Base-by-base conservation (phyloP, 2,797 vertebrate species). In the Capromys pilorides region DNA sequence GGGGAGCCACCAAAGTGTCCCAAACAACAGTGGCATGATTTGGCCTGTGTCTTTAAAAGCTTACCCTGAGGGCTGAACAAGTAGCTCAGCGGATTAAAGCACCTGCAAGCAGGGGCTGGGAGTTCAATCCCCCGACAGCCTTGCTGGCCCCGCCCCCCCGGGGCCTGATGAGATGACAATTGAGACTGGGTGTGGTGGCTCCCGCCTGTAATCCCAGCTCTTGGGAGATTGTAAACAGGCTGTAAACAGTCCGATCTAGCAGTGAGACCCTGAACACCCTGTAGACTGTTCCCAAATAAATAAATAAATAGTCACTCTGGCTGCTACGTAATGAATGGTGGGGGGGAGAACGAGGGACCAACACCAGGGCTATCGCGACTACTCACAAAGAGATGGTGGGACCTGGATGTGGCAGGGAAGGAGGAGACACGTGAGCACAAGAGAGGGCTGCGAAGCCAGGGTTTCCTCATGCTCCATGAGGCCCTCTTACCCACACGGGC, bases 401-500 rank as follows among this genome's bases (percentile, higher is more conserved):
- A 31, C 41, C 1, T 22, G 26, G 11, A 0, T 33, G 24, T 14
- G 21, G 16, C 24, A 6, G 7, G 2, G 3, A 21, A 22, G 8
- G 5, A 0, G 1, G 75, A 69, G 2, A 1, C 0, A 24, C 18
- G 82, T 1, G n/a, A 12, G n/a, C n/a, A 3, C 61, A 24, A 0
- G 0, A 4, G 14, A 24, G 57, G 49, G 36, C 31, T 64, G 22
- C 51, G 5, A 1, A 13, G 1, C 3, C 8, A 14, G 14, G 21
- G 18, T 33, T 78, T n/a, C 61, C 64, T 26, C 8, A 13, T 0
- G 45, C 69, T 1, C 41, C 62, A 1, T 0, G 1, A 57, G 19
- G 24, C 21, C 36, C 6, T 11, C 98, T 95, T 97, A 99, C 99
- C 99, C 99, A 99, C 93, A 99, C 94, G 0, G 99, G 99, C 92